Percentiles rank a stretch among this genome's conserved stretches.
These are phyloP conservation scores for Candidula unifasciata DNA, from an alignment of 2,888 invertebrate genomes.

Conservation along the genomic window DNA sequence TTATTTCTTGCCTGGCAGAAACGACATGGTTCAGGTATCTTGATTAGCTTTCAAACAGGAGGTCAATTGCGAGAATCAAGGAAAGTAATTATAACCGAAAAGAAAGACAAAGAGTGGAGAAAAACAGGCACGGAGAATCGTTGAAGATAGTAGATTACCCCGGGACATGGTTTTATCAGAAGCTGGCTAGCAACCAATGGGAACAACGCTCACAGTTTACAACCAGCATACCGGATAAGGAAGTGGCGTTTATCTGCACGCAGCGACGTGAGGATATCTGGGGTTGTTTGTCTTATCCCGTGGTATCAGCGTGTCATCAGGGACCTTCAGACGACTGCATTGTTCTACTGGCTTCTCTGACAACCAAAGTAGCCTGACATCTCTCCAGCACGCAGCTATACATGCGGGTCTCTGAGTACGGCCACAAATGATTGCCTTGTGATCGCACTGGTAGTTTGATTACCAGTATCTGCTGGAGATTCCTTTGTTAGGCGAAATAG, in stretches of 20 bases:
- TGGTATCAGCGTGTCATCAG: constrained; percentile 46
- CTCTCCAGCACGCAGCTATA: background rate
- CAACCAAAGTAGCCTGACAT: constrained; percentile 25
- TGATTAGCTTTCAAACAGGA: constrained; percentile 39
- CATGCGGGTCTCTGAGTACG: background rate
- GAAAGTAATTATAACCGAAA: background rate
- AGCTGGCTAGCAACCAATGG: constrained; percentile 37
- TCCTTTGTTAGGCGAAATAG: background rate
- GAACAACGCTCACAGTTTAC: constrained; percentile 44
- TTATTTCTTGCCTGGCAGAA: too few species aligned
- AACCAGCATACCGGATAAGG: constrained; percentile 42
- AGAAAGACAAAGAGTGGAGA: constrained; percentile 17
- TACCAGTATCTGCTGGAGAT: background rate
- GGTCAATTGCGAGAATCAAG: constrained; percentile 28
- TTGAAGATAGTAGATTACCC: constrained; percentile 30
- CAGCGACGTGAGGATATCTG: constrained; percentile 26
- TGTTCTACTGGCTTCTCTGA: constrained; percentile 39
- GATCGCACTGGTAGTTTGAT: background rate
- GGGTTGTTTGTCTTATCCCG: constrained; percentile 39
- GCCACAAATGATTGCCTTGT: constrained; percentile 2
- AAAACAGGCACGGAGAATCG: background rate
- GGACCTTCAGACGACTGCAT: constrained; percentile 48
- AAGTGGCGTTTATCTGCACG: constrained; percentile 37
- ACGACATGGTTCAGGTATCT: too few species aligned
- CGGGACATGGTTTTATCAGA: constrained; percentile 27